A percentile compares a stretch with the other conserved stretches of the same genome.
Conservation (phyloP, 2,797 vertebrate species). For the Danio jaintianensis region DNA sequence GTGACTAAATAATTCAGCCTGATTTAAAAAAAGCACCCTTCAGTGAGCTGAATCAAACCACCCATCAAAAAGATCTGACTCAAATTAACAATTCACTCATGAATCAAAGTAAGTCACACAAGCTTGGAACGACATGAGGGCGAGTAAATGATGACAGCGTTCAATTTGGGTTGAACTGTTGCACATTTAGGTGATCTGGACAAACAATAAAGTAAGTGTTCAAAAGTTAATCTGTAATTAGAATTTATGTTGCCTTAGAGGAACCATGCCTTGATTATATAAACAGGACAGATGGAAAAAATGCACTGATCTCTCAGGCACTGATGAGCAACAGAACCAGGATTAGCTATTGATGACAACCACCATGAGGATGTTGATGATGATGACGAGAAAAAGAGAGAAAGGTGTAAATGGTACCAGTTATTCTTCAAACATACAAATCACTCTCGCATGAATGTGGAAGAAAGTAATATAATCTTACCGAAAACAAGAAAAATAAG, state of each 20-base stretch:
- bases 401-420: slow-evolving; percentile 34
- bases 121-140: too few species aligned
- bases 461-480: slow-evolving; percentile 47
- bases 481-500: slow-evolving; percentile 47
- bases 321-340: slow-evolving; percentile 37
- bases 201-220: neutral
- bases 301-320: slow-evolving; percentile 50
- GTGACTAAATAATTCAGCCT: neutral
- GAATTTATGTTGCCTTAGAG: slow-evolving; percentile 66
- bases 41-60: neutral
- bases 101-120: neutral
- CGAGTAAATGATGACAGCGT: neutral
- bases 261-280: slow-evolving; percentile 61
- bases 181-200: slow-evolving; percentile 4
- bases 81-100: neutral
- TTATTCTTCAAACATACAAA: slow-evolving; percentile 46
- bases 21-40: neutral
- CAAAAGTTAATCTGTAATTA: slow-evolving; percentile 52
- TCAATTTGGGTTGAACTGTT: too few species aligned
- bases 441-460: slow-evolving; percentile 40
- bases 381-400: slow-evolving; percentile 13
- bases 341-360: slow-evolving; percentile 48
- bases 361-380: slow-evolving; percentile 23
- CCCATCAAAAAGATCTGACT: neutral
- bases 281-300: slow-evolving; percentile 59